Base-by-base conservation (phyloP, 2,888 invertebrate genomes). In the Nomada fucata region DNA sequence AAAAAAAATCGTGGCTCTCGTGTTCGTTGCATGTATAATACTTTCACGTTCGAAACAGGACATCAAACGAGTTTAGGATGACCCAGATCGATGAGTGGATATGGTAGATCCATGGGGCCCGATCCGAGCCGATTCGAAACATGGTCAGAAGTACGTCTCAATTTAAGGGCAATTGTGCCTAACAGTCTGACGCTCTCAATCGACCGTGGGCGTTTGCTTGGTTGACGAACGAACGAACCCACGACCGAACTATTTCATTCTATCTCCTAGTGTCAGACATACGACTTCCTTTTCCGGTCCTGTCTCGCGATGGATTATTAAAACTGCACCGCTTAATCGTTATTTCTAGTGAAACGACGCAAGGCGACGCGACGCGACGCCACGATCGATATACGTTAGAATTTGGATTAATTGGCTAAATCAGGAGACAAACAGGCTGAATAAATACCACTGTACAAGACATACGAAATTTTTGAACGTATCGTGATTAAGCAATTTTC, bases 201-300 rank as follows among this genome's bases (percentile, higher is more conserved):
- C 77, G 55, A 67, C 63, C 50, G 83, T 83, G 78, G 83, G 83
- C 82, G 83, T 78, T 65, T 36, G 64, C 74, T 50, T 70, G 63
- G 71, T 60, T 72, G 63, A 76, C 82, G 77, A 72, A 75, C 55
- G 60, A 60, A 71, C 71, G 73, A 63, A 72, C 70, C 57, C 63
- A 78, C 68, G 68, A 36, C 2, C 63, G 52, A 77, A 76, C 67
- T 57, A 68, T 69, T 83, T 82, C 47, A 74, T 77, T 83, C 64
- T 72, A 59, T 60, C 77, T 73, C 70, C 53, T 67, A 64, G 42
- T 63, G 55, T 72, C 55, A 67, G 65, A 71, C 67, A 63, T 67
- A 71, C 53, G 60, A 77, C 80, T 77, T 84, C 84, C 84, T 20
- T 75, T 85, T 85, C 84, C 78, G 78, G 76, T 44, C 15, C 18